phyloP scores from a whole-genome alignment of 1,140 invertebrate species.

The Ostrea edulis region DNA sequence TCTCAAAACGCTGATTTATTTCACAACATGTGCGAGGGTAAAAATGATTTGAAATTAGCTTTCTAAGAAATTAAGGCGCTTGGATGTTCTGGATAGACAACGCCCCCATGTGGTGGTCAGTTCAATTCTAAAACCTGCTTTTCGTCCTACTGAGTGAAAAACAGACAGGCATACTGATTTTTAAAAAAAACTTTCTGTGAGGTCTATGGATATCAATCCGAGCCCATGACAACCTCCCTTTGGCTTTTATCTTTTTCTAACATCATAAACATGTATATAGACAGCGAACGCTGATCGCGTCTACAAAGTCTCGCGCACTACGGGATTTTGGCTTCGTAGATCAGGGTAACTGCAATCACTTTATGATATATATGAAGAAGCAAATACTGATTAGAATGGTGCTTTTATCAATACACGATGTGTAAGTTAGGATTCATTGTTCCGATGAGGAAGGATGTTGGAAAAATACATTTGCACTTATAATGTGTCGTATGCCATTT shows the following conservation, averaged over 20 bases:
- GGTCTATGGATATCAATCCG: constrained; percentile 7
- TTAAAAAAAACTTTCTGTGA: constrained; percentile 5
- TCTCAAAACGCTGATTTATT: background rate
- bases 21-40: background rate
- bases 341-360: too few species aligned
- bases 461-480: too few species aligned
- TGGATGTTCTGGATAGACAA: background rate
- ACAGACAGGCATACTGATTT: background rate
- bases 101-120: background rate
- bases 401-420: too few species aligned
- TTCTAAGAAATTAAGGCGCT: background rate
- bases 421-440: too few species aligned
- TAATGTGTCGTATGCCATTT: too few species aligned
- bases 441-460: too few species aligned
- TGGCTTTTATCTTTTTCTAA: constrained; percentile 18
- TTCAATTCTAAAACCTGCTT: background rate
- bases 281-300: background rate
- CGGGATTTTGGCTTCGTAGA: background rate
- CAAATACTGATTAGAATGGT: too few species aligned
- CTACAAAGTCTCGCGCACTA: background rate
- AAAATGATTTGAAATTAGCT: constrained; percentile 6
- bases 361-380: too few species aligned
- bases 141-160: background rate
- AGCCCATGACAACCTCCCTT: constrained; percentile 7
- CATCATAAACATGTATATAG: background rate